Conservation (phyloP, 2,888 invertebrate genomes). For the Lasioglossum oenotherae region DNA sequence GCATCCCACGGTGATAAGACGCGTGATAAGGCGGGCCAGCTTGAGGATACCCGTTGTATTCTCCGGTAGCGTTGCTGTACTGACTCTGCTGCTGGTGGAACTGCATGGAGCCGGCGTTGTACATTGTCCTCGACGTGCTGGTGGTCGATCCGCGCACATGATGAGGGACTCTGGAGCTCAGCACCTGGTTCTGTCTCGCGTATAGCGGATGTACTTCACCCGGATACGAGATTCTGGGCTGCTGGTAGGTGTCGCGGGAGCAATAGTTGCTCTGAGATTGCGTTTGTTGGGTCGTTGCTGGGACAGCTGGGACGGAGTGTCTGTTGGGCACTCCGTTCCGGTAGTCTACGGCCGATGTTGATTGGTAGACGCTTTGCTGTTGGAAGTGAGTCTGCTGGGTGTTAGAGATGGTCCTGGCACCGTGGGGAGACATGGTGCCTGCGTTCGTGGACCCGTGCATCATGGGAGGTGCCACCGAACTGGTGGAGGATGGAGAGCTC, state of each 20-base stretch:
- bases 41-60: slow-evolving; percentile 86
- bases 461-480: slow-evolving; percentile 84
- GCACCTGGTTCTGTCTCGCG: slow-evolving; percentile 75
- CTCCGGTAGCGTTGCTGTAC: slow-evolving; percentile 79
- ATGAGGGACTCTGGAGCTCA: slow-evolving; percentile 73
- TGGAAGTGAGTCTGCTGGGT: slow-evolving; percentile 78
- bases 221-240: slow-evolving; percentile 76
- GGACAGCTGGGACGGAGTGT: slow-evolving; percentile 73
- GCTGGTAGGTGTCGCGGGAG: slow-evolving; percentile 80
- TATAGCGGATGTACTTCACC: slow-evolving; percentile 80
- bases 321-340: slow-evolving; percentile 78
- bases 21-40: slow-evolving; percentile 84
- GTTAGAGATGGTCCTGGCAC: slow-evolving; percentile 69
- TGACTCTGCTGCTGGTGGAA: slow-evolving; percentile 85
- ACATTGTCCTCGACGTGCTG: slow-evolving; percentile 76
- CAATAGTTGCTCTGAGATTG: slow-evolving; percentile 78
- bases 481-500: slow-evolving; percentile 90
- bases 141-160: slow-evolving; percentile 74
- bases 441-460: slow-evolving; percentile 85
- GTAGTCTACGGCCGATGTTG: slow-evolving; percentile 77
- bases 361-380: slow-evolving; percentile 79
- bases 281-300: slow-evolving; percentile 73
- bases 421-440: slow-evolving; percentile 78
- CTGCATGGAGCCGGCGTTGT: slow-evolving; percentile 82
- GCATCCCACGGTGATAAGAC: slow-evolving; percentile 81